Conservation (phyloP, 1,140 invertebrate species). For the Drosophila jambulina region DNA sequence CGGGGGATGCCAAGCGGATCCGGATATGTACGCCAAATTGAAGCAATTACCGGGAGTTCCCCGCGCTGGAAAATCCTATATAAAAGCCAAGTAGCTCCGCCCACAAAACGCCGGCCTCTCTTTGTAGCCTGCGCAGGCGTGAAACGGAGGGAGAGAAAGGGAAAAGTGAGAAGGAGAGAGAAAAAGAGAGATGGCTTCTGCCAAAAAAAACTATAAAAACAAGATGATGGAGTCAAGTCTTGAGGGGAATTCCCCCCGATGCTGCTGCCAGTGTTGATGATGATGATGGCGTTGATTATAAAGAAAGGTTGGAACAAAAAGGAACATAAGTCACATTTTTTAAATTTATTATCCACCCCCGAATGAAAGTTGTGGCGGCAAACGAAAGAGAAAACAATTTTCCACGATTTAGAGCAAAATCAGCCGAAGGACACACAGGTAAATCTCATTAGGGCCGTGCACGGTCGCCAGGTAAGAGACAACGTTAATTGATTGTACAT, state of each 20-base stretch:
- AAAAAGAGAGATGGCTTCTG: constrained; percentile 51
- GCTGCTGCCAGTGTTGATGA: constrained; percentile 10
- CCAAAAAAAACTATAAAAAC: constrained; percentile 4
- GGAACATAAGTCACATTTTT: constrained; percentile 5
- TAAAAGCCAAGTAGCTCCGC: constrained; percentile 54
- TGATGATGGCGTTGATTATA: constrained; percentile 60
- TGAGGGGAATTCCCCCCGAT: constrained; percentile 13
- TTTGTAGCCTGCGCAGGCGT: constrained; percentile 58
- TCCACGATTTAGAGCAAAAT: constrained; percentile 13
- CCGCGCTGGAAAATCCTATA: constrained; percentile 39
- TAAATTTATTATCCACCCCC: constrained; percentile 24
- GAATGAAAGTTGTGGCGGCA: constrained; percentile 33
- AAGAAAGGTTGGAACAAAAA: background rate
- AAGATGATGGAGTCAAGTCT: constrained; percentile 18
- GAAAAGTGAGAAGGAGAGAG: constrained; percentile 4
- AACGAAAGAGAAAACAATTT: constrained; percentile 46
- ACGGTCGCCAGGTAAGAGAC: constrained; percentile 19
- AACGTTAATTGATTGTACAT: constrained; percentile 71
- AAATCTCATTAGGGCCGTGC: constrained; percentile 47
- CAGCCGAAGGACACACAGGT: constrained; percentile 3
- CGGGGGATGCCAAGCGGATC: constrained; percentile 29
- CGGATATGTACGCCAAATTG: constrained; percentile 75
- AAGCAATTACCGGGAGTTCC: constrained; percentile 72
- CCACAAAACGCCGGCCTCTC: constrained; percentile 47
- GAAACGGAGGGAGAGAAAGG: background rate